Conservation (phyloP, 2,888 invertebrate genomes). For the Pomacea canaliculata region DNA sequence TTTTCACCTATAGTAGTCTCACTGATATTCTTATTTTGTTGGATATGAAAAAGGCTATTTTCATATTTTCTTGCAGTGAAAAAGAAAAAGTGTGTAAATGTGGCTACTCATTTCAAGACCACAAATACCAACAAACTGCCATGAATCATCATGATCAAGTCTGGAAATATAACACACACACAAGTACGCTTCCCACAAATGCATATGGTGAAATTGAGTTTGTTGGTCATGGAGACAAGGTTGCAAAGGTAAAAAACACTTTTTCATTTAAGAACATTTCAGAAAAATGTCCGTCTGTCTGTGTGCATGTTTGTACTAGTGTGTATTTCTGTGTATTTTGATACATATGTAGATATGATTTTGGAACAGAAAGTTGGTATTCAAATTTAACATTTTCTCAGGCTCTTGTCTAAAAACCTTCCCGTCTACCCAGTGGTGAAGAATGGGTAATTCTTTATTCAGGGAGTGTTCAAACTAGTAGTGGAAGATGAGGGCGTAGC, state of each 20-base stretch:
- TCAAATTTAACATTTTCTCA: neutral
- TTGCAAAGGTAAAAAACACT: slow-evolving; percentile 55
- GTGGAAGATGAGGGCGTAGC: too few species aligned
- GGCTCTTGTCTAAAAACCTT: too few species aligned
- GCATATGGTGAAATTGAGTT: slow-evolving; percentile 69
- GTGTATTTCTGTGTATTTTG: neutral
- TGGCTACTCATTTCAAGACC: slow-evolving; percentile 10
- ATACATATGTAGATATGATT: neutral
- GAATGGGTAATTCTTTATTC: too few species aligned
- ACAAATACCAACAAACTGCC: slow-evolving; percentile 6
- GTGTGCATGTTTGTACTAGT: too few species aligned
- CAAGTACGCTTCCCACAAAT: slow-evolving; percentile 49
- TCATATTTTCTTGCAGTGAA: neutral
- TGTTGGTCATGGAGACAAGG: slow-evolving; percentile 60
- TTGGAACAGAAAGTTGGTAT: neutral
- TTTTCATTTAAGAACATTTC: too few species aligned
- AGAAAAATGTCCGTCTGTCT: too few species aligned
- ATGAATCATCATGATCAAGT: neutral
- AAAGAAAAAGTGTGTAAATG: slow-evolving; percentile 26
- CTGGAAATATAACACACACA: slow-evolving; percentile 50
- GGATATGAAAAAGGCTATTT: neutral
- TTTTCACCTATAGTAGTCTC: too few species aligned
- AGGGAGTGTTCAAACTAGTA: too few species aligned
- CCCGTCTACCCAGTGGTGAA: too few species aligned
- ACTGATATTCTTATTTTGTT: too few species aligned